Conservation (phyloP, 2,888 invertebrate genomes). For the Gnatocerus cornutus region DNA sequence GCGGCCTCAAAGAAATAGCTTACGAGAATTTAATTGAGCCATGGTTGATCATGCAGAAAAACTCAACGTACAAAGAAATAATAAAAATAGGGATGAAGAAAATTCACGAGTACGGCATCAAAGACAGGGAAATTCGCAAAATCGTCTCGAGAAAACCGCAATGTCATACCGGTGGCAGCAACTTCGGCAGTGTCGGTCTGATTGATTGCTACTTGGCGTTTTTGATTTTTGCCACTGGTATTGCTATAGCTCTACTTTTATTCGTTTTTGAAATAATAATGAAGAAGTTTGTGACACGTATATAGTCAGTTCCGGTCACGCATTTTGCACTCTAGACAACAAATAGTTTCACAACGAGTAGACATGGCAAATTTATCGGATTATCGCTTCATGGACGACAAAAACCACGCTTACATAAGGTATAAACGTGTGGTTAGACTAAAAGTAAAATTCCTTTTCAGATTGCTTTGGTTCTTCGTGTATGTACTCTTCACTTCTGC, state of each 20-base stretch:
- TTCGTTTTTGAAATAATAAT: constrained; percentile 47
- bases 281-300: neutral
- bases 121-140: constrained; percentile 48
- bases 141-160: constrained; percentile 55
- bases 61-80: constrained; percentile 73
- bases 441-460: neutral
- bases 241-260: constrained; percentile 42
- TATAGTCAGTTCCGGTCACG: constrained; percentile 17
- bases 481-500: neutral
- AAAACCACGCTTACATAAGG: neutral
- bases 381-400: constrained; percentile 7
- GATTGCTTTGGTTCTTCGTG: constrained; percentile 18
- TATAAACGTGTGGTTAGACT: neutral
- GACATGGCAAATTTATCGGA: too few species aligned
- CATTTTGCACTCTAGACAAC: neutral
- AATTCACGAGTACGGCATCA: constrained; percentile 53
- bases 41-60: constrained; percentile 74
- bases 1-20: constrained; percentile 78
- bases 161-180: constrained; percentile 49
- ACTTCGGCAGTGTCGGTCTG: constrained; percentile 55
- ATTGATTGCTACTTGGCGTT: constrained; percentile 57
- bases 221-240: constrained; percentile 51
- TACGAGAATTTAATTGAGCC: constrained; percentile 74
- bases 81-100: constrained; percentile 72
- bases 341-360: neutral